A percentile compares a stretch with the other conserved stretches of the same genome.
phyloP scores from a whole-genome alignment of 2,797 vertebrate species.

The Aselliscus stoliczkanus region DNA sequence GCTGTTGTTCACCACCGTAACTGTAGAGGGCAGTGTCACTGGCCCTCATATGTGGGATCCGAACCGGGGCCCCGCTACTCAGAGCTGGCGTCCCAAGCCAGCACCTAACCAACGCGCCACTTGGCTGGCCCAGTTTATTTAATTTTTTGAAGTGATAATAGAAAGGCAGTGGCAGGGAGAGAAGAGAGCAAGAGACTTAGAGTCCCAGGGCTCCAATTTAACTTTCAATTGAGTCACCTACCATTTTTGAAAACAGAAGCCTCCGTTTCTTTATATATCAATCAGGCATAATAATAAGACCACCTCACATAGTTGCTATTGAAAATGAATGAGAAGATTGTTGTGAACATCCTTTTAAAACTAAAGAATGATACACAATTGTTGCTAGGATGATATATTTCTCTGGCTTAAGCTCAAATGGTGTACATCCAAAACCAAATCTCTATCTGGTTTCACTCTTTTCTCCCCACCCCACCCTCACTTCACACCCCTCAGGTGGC shows the following conservation, averaged over 20 bases:
- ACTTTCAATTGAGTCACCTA: no score
- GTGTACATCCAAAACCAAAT: fast-evolving
- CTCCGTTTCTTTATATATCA: not conserved
- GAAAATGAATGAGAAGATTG: not conserved
- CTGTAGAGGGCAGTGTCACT: no score
- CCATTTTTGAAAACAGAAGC: not conserved
- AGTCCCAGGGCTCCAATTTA: not conserved
- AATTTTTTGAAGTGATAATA: not conserved
- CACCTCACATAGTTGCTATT: not conserved
- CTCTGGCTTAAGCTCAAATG: not conserved
- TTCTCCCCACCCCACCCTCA: not conserved
- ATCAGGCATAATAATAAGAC: not conserved
- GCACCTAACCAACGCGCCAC: no score
- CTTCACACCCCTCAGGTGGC: fast-evolving
- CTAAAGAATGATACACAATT: not conserved
- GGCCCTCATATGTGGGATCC: no score
- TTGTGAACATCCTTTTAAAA: not conserved
- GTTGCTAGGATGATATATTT: not conserved
- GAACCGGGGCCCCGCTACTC: no score
- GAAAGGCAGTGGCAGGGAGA: not conserved
- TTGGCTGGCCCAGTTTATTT: no score
- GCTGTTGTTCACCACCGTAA: no score
- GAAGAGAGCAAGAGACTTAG: not conserved
- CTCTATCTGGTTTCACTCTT: not conserved
- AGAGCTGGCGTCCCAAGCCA: no score